Evolutionary conservation across 2,113 vertebrate genomes (phyloP).

Genomic region (Rhinoptilus africanus): DNA sequence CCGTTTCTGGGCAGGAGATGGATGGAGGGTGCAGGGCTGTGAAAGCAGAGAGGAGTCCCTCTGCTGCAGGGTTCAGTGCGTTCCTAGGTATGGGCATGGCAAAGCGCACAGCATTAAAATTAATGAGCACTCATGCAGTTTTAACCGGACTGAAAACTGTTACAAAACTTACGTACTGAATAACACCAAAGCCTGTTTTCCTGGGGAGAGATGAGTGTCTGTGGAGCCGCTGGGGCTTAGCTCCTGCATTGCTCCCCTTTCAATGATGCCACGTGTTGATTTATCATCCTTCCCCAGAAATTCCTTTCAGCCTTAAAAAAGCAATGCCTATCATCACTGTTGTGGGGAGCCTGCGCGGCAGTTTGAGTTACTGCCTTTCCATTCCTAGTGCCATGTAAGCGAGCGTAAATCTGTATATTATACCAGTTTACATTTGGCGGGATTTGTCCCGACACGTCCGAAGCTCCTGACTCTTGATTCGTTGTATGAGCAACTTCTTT

Average conservation of each 20-base stretch:
- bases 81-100: background rate
- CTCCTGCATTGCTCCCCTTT: background rate
- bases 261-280: background rate
- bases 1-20: background rate
- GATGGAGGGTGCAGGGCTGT: background rate
- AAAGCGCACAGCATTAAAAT: background rate
- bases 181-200: background rate
- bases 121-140: background rate
- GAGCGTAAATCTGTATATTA: background rate
- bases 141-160: background rate
- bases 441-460: conserved; percentile 10
- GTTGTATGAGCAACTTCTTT: background rate
- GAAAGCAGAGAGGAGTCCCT: background rate
- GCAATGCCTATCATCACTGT: background rate
- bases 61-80: background rate
- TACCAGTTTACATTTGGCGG: background rate
- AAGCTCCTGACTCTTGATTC: background rate
- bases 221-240: background rate
- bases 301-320: conserved; percentile 12
- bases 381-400: background rate
- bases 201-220: background rate
- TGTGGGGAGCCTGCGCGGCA: background rate
- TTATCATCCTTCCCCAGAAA: background rate
- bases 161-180: background rate
- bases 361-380: conserved; percentile 9